These are phyloP conservation scores for Drosophila sordidapex DNA, from an alignment of 2,888 invertebrate genomes.

Conservation along the genomic window DNA sequence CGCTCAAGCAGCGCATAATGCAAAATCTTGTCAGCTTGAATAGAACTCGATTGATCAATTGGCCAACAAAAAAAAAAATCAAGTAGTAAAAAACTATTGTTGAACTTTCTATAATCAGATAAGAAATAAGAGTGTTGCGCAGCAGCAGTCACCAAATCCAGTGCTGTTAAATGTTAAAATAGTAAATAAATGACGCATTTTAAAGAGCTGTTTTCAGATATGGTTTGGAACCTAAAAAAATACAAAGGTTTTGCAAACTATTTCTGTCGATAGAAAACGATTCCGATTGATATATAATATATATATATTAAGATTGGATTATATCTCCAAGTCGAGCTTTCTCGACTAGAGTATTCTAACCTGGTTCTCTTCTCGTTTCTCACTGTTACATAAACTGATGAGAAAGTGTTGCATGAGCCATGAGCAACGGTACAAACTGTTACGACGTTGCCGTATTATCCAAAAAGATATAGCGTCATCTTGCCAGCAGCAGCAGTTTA, in stretches of 20 bases:
- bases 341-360: not conserved
- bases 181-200: too few species aligned
- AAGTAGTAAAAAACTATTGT: not conserved
- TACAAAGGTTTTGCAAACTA: too few species aligned
- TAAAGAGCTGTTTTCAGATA: too few species aligned
- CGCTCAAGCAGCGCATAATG: slow-evolving; percentile 10
- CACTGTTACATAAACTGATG: not conserved
- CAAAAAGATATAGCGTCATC: not conserved
- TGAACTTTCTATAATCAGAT: not conserved
- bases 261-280: too few species aligned
- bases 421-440: not conserved
- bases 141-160: not conserved
- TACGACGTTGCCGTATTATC: not conserved
- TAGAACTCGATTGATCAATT: slow-evolving; percentile 31
- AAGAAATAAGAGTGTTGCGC: not conserved
- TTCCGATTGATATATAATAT: too few species aligned
- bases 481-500: slow-evolving; percentile 11
- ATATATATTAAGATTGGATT: too few species aligned
- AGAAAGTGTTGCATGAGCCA: not conserved
- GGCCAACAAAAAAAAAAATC: not conserved
- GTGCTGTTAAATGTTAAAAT: not conserved
- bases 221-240: too few species aligned
- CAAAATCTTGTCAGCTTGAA: slow-evolving; percentile 2
- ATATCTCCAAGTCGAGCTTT: not conserved
- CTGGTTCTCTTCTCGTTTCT: too few species aligned